Evolutionary conservation across 2,113 vertebrate genomes (phyloP), one percentile per base, ranked within the genome.

Genomic region (Pardalotus punctatus): DNA sequence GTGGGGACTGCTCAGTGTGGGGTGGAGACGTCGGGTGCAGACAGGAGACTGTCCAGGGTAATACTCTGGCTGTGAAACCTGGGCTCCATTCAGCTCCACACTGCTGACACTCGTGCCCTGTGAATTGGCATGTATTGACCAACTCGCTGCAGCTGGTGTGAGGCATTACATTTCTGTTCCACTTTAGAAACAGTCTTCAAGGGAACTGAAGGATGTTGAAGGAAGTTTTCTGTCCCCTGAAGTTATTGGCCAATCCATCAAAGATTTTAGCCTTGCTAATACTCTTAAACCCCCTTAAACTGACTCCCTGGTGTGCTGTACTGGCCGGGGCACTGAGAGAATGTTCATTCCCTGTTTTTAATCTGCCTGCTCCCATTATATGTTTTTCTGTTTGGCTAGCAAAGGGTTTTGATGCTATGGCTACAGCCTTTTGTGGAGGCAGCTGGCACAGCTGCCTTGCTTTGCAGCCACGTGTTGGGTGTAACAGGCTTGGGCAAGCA

Each of bases 341-440:
- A 77, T 0, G 1, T 95, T 96, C 64, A 94, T 90, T 96, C 82
- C 29, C 48, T 72, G 19, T 1, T 85, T 93, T 93, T 95, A 96
- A 96, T 94, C 92, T 79, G 31, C 73, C 58, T 93, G 47, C 60
- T 90, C 27, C 57, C 5, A 1, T 95, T 93, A 56, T 21, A 61
- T 61, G 18, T 80, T 85, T 86, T 92, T 93, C 72, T 92, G 88
- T 96, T 97, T 94, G 82, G 54, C 85, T 85, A 94, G 77, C 64
- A 84, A 92, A 93, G 45, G n/a, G 71, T 67, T 51, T 71, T 57
- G 74, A 56, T 92, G 35, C 86, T 86, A 94, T 95, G 94, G 81
- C 90, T 97, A 95, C 94, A 1, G 74, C 47, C 42, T 14, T 74
- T 78, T 12, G 7, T 84, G 42, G 54, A 91, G 74, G 90, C 54